These are phyloP conservation scores for Drosophila recens DNA, from an alignment of 2,888 invertebrate genomes.

Conservation along the genomic window DNA sequence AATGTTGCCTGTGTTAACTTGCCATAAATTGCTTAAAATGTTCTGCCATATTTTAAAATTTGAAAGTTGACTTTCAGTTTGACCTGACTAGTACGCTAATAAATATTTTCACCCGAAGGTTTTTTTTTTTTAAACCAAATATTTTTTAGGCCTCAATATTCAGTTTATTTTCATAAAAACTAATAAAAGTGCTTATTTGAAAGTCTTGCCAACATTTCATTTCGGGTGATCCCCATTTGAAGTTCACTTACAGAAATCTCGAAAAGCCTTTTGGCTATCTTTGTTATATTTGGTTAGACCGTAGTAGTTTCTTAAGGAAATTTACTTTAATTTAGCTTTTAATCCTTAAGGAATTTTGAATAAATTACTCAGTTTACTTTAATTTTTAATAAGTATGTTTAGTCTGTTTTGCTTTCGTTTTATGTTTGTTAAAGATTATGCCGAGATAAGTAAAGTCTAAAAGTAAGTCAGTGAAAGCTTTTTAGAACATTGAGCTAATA, in stretches of 20 bases:
- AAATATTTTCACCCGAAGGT: neutral
- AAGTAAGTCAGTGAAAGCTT: neutral
- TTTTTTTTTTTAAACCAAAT: neutral
- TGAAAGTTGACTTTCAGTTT: neutral
- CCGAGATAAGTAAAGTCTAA: too few relatives aligned
- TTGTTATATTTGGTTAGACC: neutral
- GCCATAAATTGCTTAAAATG: neutral
- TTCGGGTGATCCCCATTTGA: neutral
- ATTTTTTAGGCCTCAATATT: neutral
- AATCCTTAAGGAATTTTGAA: too few relatives aligned
- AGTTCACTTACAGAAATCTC: neutral
- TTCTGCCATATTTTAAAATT: neutral
- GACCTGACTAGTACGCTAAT: neutral
- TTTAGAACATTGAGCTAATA: neutral
- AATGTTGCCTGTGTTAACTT: neutral
- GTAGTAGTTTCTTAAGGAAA: neutral
- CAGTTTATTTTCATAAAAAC: neutral
- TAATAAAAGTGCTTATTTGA: neutral
- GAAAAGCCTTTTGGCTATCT: neutral
- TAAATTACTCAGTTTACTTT: too few relatives aligned
- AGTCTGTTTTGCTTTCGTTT: neutral
- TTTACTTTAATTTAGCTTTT: too few relatives aligned
- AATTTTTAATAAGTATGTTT: too few relatives aligned
- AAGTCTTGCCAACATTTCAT: neutral
- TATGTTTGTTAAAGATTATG: too few relatives aligned